Evolutionary conservation across 2,888 invertebrate genomes (phyloP).

Genomic region (Lasius platythorax): DNA sequence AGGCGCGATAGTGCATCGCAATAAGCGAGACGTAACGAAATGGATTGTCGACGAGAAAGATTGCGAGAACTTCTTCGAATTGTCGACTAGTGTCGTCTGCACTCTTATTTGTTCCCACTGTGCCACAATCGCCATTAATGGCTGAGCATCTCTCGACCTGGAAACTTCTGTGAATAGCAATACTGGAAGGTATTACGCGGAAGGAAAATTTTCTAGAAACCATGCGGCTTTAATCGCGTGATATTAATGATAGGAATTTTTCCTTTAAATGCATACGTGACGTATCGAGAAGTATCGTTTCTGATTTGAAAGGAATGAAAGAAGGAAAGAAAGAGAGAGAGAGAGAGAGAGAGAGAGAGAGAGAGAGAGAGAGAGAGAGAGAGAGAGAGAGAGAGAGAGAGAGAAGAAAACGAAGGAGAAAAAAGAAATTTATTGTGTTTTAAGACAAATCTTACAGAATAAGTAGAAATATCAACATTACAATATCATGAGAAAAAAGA

Average conservation of each 20-base stretch:
- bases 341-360: not conserved
- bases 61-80: slow-evolving; percentile 59
- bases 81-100: slow-evolving; percentile 49
- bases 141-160: slow-evolving; percentile 65
- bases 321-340: not conserved
- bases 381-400: not conserved
- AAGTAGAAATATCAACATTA: not conserved
- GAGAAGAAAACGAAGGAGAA: not conserved
- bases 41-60: slow-evolving; percentile 50
- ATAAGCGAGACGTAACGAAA: slow-evolving; percentile 52
- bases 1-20: not conserved
- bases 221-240: slow-evolving; percentile 44
- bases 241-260: slow-evolving; percentile 60
- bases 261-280: slow-evolving; percentile 31
- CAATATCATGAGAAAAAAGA: not conserved
- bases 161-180: slow-evolving; percentile 40
- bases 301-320: not conserved
- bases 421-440: not conserved
- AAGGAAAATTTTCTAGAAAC: slow-evolving; percentile 47
- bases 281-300: slow-evolving; percentile 40
- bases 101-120: slow-evolving; percentile 41
- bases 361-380: not conserved
- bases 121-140: slow-evolving; percentile 65
- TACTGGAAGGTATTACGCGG: slow-evolving; percentile 30
- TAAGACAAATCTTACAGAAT: not conserved